Evolutionary conservation across 2,888 invertebrate species (phyloP).

Genomic region (Drosophila siamana): DNA sequence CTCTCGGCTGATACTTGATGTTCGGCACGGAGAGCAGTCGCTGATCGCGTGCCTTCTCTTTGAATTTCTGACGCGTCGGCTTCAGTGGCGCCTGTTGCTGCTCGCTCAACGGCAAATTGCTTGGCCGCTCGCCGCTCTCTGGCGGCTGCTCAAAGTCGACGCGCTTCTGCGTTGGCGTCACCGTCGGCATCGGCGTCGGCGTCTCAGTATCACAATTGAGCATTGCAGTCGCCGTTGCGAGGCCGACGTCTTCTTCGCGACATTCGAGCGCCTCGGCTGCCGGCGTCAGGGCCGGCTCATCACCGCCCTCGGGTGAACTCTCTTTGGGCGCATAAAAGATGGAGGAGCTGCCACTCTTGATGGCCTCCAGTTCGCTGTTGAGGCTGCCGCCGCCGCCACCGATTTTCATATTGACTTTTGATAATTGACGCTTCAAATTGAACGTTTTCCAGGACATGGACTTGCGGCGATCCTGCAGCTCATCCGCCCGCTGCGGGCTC

Average conservation of each 20-base stretch:
- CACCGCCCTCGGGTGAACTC: constrained; percentile 71
- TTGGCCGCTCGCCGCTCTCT: constrained; percentile 86
- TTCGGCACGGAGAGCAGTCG: constrained; percentile 92
- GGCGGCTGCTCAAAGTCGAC: constrained; percentile 84
- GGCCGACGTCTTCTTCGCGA: constrained; percentile 61
- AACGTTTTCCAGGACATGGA: constrained; percentile 91
- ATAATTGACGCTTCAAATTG: constrained; percentile 92
- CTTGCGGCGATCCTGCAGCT: constrained; percentile 87
- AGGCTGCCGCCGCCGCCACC: constrained; percentile 59
- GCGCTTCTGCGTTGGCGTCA: constrained; percentile 57
- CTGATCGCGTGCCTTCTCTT: constrained; percentile 87
- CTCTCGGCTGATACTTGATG: constrained; percentile 88
- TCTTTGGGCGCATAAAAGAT: constrained; percentile 81
- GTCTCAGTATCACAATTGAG: constrained; percentile 60
- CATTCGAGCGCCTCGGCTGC: constrained; percentile 63
- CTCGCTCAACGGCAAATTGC: constrained; percentile 86
- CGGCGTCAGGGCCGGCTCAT: constrained; percentile 21
- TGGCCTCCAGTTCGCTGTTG: constrained; percentile 84
- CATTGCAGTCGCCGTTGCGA: constrained; percentile 51
- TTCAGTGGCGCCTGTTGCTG: constrained; percentile 85
- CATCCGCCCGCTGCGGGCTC: constrained; percentile 82
- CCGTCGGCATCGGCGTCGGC: constrained; percentile 12
- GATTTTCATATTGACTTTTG: constrained; percentile 89
- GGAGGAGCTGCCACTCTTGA: constrained; percentile 85
- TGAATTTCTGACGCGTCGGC: constrained; percentile 87